Evolutionary conservation across 1,140 invertebrate species (phyloP), one percentile per base, ranked within the genome.

Genomic region (Drosophila jambulina): DNA sequence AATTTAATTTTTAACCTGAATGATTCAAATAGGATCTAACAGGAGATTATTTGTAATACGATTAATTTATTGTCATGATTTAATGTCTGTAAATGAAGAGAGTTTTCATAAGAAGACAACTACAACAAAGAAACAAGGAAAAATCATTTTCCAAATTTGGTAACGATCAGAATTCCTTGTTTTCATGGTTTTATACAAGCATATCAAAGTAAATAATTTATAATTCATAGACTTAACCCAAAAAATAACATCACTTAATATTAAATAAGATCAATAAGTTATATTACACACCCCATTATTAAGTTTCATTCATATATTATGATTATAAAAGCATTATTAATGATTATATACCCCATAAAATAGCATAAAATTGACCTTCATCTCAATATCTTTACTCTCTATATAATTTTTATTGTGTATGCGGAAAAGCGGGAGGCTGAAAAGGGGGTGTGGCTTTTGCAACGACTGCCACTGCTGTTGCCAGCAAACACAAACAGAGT

Each of bases 401-500:
- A n/a, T n/a, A n/a, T n/a, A n/a, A n/a, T 54, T 54, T 23, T 23
- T 23, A 3, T 21, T 54, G 32, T 54, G 21, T 29, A 2, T 51
- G n/a, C n/a, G 36, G 45, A 19, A 38, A 15, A 12, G 13, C 21
- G 46, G 45, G 9, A 9, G 17, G 34, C 6, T 13, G 12, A 12
- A 32, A 48, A 40, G 32, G 27, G 53, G 42, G 23, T 69, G 64
- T 32, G 64, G 65, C 27, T 65, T 38, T 36, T 36, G 51, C 51
- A 54, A 23, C 32, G 15, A 54, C 51, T 23, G 29, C 29, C 42
- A 17, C 51, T 59, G 27, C 19, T 38, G 51, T 64, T 34, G 34
- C 27, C 53, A 32, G 40, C 60, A 79, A 43, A 76, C 75, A 76
- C 75, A 77, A 59, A 88, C 84, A 88, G 74, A 56, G 76, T 69